Evolutionary conservation across 2,888 invertebrate species (phyloP).

Genomic region (Tortrix viridana): DNA sequence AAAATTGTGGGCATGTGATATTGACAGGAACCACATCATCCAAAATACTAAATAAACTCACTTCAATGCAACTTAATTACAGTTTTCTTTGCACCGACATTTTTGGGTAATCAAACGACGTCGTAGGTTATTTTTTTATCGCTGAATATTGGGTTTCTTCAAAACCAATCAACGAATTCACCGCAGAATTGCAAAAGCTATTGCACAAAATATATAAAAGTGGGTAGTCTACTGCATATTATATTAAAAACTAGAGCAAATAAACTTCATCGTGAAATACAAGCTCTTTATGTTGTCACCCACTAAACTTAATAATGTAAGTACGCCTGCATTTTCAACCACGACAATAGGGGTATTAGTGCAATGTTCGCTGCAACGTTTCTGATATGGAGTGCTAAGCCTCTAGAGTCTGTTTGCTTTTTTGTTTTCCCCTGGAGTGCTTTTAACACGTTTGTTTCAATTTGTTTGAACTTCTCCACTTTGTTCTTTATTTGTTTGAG

Average conservation of each 20-base stretch:
- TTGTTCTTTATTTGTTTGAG: conserved; percentile 5
- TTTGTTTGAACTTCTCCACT: conserved; percentile 4
- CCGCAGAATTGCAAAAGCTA: too few species aligned
- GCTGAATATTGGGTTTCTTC: too few species aligned
- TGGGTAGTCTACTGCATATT: too few species aligned
- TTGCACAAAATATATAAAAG: too few species aligned
- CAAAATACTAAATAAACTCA: too few species aligned
- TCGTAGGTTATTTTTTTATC: too few species aligned
- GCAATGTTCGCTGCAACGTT: conserved; percentile 23
- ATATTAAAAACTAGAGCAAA: not conserved
- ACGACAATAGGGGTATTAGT: conserved; percentile 34
- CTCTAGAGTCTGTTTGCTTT: conserved; percentile 30
- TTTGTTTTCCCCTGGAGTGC: conserved; percentile 17
- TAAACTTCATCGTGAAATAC: not conserved
- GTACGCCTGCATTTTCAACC: conserved; percentile 4
- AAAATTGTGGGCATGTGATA: too few species aligned
- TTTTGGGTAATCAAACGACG: too few species aligned
- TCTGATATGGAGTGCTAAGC: conserved; percentile 33
- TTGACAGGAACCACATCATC: too few species aligned
- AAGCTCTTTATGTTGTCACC: conserved; percentile 6
- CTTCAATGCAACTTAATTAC: too few species aligned
- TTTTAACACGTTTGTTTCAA: conserved; percentile 26
- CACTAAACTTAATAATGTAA: conserved; percentile 20
- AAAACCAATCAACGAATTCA: too few species aligned
- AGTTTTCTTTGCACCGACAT: too few species aligned